phyloP scores from a whole-genome alignment of 1,140 invertebrate genomes.

The Chymomyza costata region DNA sequence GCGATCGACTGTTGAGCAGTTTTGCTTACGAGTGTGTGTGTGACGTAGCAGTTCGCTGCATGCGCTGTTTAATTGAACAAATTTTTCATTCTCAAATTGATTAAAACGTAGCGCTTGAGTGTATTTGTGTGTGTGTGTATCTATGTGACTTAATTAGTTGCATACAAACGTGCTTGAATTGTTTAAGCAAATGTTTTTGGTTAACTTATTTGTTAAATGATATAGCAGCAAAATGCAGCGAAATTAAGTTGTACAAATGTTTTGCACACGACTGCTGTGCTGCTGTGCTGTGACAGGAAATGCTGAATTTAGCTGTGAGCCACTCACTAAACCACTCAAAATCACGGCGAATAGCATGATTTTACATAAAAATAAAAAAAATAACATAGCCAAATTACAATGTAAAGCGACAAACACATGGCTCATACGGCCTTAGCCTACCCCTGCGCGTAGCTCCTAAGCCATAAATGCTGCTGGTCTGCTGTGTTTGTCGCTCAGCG shows the following conservation, averaged over 20 bases:
- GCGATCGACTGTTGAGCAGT: too few relatives aligned
- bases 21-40: too few relatives aligned
- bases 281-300: constrained; percentile 27
- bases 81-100: constrained; percentile 58
- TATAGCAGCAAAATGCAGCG: too few relatives aligned
- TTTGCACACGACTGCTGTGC: too few relatives aligned
- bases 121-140: constrained; percentile 15
- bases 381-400: too few relatives aligned
- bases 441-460: constrained; percentile 3
- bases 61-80: constrained; percentile 49
- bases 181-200: too few relatives aligned
- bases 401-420: constrained; percentile 36
- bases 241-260: too few relatives aligned
- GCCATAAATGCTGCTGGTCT: too few relatives aligned
- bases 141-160: too few relatives aligned
- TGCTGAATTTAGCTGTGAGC: constrained; percentile 14
- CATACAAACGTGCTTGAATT: too few relatives aligned
- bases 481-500: too few relatives aligned
- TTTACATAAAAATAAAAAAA: background rate
- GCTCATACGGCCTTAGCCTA: constrained; percentile 5
- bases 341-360: constrained; percentile 15
- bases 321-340: background rate
- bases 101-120: constrained; percentile 25
- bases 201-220: too few relatives aligned
- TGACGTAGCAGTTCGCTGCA: constrained; percentile 22